phyloP scores from a whole-genome alignment of 2,888 invertebrate genomes.

The Drosophila paracracens region DNA sequence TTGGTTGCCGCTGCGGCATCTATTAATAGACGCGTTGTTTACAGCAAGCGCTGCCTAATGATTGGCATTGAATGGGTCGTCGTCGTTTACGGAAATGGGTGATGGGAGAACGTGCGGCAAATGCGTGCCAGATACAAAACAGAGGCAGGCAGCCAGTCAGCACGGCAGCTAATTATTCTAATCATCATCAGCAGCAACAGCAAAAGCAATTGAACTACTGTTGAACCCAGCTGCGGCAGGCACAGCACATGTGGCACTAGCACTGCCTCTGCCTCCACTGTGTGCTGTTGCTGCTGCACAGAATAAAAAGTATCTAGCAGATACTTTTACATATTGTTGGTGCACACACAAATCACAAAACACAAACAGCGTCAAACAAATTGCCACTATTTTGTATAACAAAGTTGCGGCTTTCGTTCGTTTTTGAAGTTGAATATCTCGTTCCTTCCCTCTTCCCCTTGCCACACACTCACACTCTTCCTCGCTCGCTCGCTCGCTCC shows the following conservation, averaged over 20 bases:
- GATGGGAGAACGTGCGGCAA: slow-evolving; percentile 66
- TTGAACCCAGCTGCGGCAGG: slow-evolving; percentile 62
- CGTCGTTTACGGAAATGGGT: slow-evolving; percentile 21
- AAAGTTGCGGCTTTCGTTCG: slow-evolving; percentile 63
- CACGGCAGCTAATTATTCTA: slow-evolving; percentile 64
- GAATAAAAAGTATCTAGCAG: slow-evolving; percentile 31
- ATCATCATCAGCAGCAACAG: slow-evolving; percentile 39
- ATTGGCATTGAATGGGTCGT: slow-evolving; percentile 65
- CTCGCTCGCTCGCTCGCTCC: neutral
- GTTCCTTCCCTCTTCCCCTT: neutral
- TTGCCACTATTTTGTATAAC: slow-evolving; percentile 67
- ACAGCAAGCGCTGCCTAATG: slow-evolving; percentile 64
- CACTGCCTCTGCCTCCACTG: neutral
- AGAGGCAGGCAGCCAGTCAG: slow-evolving; percentile 37
- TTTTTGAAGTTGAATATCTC: slow-evolving; percentile 24
- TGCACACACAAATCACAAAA: slow-evolving; percentile 52
- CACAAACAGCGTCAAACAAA: slow-evolving; percentile 58
- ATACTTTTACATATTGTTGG: slow-evolving; percentile 34
- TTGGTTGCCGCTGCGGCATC: slow-evolving; percentile 34
- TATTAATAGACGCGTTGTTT: slow-evolving; percentile 70
- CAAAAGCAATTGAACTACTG: slow-evolving; percentile 72
- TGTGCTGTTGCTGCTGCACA: slow-evolving; percentile 17
- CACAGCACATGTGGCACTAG: slow-evolving; percentile 48
- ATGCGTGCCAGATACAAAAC: slow-evolving; percentile 61
- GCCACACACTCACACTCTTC: neutral